phyloP scores from a whole-genome alignment of 2,113 vertebrate genomes.

The Sphaerodactylus townsendi region DNA sequence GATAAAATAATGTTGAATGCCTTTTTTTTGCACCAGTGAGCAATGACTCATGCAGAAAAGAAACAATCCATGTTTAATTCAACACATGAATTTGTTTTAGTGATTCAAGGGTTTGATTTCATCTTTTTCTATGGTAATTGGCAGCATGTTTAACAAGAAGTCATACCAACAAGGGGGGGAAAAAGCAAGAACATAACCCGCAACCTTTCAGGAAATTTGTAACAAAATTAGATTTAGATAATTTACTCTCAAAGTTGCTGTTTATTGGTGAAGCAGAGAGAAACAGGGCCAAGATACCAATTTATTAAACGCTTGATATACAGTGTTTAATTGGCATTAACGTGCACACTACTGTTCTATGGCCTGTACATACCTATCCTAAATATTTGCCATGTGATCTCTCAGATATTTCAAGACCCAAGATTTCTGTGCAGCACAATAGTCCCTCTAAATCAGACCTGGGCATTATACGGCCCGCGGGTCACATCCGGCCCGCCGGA shows the following conservation, averaged over 20 bases:
- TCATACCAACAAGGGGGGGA: conserved; percentile 18
- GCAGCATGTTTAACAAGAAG: conserved; percentile 22
- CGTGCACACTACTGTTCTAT: neutral
- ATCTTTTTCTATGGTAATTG: conserved; percentile 48
- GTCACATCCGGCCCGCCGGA: too few species aligned
- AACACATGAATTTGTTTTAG: conserved; percentile 53
- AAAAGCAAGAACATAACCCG: neutral
- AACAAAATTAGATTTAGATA: conserved; percentile 13
- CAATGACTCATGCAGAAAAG: conserved; percentile 56
- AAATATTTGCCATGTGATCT: neutral
- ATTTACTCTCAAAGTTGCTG: conserved; percentile 26
- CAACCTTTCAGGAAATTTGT: neutral
- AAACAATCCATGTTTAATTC: conserved; percentile 65
- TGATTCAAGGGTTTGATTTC: conserved; percentile 47
- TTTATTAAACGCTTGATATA: conserved; percentile 16
- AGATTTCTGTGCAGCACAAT: neutral
- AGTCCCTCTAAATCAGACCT: too few species aligned
- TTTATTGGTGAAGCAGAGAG: neutral
- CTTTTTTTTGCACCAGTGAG: conserved; percentile 55
- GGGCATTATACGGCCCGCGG: too few species aligned
- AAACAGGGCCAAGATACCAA: conserved; percentile 12
- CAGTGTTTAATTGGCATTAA: neutral
- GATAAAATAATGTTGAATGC: conserved; percentile 59
- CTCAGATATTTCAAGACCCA: neutral
- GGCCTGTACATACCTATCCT: too few species aligned